phyloP scores from a whole-genome alignment of 2,797 vertebrate genomes.

The Bucorvus abyssinicus region DNA sequence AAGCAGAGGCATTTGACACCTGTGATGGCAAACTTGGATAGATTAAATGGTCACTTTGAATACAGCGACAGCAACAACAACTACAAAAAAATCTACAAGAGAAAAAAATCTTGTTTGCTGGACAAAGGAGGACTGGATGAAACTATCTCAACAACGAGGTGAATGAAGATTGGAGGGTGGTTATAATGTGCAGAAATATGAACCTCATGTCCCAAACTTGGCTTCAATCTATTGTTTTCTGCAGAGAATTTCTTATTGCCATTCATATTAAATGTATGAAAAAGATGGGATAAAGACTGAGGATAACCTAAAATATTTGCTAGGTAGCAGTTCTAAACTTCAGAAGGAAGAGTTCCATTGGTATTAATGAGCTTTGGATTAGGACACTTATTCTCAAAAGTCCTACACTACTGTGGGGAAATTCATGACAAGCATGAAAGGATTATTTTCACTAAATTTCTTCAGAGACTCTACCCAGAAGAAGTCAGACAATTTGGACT shows the following conservation, averaged over 20 bases:
- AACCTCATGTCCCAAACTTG: neutral
- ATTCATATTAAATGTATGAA: neutral
- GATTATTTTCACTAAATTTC: neutral
- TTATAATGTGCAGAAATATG: neutral
- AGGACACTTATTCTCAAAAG: neutral
- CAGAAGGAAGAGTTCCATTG: neutral
- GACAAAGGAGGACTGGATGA: neutral
- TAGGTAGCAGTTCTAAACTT: neutral
- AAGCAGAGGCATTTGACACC: conserved; percentile 25
- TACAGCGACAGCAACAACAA: neutral
- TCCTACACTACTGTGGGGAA: neutral
- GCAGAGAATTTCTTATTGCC: neutral
- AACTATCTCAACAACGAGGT: neutral
- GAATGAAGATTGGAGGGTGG: neutral
- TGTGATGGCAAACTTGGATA: neutral
- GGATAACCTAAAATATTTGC: neutral
- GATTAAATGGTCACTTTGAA: conserved; percentile 55
- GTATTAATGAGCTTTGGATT: neutral
- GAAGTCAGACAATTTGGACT: neutral
- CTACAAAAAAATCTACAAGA: rapidly evolving
- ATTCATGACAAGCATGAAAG: neutral
- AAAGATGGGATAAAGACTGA: neutral
- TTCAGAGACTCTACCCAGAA: neutral
- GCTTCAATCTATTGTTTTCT: neutral
- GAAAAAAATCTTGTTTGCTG: neutral